Conservation (phyloP, 2,888 invertebrate species). For the Urechis unicinctus region DNA sequence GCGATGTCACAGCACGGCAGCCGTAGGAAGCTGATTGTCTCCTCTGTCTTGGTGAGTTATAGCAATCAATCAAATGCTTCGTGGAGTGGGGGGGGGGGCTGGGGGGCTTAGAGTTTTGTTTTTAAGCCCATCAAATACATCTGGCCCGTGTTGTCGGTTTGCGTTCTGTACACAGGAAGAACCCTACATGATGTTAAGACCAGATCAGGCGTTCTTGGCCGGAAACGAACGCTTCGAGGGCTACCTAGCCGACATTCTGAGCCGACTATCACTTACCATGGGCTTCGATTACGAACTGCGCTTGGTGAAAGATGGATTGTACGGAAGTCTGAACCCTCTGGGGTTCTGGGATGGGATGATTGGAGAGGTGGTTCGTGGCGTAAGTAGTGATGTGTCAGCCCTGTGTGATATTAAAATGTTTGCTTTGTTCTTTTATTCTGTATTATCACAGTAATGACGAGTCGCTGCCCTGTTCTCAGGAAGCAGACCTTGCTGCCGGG, state of each 20-base stretch:
- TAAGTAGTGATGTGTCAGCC: slow-evolving; percentile 15
- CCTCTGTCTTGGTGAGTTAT: no score
- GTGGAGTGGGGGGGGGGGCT: no score
- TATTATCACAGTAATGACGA: no score
- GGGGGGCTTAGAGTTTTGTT: no score
- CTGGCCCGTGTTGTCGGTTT: no score
- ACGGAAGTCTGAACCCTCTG: slow-evolving; percentile 12
- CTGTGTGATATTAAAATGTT: background rate
- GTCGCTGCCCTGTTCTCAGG: slow-evolving; percentile 14
- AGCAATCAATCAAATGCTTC: no score
- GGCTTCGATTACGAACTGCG: slow-evolving; percentile 21
- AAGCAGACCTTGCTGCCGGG: slow-evolving; percentile 22
- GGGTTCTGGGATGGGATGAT: slow-evolving; percentile 20
- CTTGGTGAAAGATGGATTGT: slow-evolving; percentile 16
- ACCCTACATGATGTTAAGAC: slow-evolving; percentile 24
- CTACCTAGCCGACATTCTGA: slow-evolving; percentile 22
- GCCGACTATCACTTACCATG: slow-evolving; percentile 6
- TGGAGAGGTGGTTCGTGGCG: slow-evolving; percentile 18
- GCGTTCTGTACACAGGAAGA: slow-evolving; percentile 17
- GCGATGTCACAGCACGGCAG: no score
- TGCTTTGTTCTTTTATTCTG: background rate
- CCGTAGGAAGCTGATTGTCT: no score
- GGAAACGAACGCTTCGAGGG: slow-evolving; percentile 25
- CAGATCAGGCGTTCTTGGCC: slow-evolving; percentile 11
- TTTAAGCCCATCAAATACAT: no score